These are phyloP conservation scores for Caligus rogercresseyi DNA, from an alignment of 1,140 invertebrate species.

Conservation along the genomic window DNA sequence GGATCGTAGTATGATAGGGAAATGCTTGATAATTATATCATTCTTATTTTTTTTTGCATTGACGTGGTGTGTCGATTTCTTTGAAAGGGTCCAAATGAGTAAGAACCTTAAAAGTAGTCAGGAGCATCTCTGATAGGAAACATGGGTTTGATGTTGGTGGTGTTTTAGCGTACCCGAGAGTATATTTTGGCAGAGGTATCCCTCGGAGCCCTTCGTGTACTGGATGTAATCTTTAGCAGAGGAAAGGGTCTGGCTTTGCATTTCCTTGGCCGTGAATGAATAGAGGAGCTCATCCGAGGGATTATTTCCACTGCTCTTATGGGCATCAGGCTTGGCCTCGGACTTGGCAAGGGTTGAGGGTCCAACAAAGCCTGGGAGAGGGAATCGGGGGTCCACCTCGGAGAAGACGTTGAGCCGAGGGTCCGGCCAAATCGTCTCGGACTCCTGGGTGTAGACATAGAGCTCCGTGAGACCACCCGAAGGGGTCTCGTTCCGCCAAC, in stretches of 20 bases:
- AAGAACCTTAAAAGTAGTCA: no score
- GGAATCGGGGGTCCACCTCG: conserved; percentile 44
- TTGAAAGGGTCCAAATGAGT: no score
- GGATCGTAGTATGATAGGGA: no score
- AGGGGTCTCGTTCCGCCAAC: conserved; percentile 17
- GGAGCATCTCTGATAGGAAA: no score
- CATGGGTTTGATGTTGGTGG: no score
- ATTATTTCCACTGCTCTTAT: no score
- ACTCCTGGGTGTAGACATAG: conserved; percentile 5
- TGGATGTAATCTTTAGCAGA: conserved; percentile 18
- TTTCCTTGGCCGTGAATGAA: conserved; percentile 15
- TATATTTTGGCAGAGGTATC: conserved; percentile 5
- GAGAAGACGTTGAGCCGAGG: conserved; percentile 31
- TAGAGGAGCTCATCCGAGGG: not conserved
- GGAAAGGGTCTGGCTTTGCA: conserved; percentile 13
- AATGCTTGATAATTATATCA: no score
- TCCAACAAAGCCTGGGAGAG: conserved; percentile 46
- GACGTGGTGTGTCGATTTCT: no score
- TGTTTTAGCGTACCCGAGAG: not conserved
- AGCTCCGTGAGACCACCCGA: conserved; percentile 5
- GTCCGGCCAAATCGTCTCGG: conserved; percentile 22
- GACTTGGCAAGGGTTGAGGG: conserved; percentile 23
- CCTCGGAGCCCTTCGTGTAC: conserved; percentile 7
- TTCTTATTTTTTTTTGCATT: no score
- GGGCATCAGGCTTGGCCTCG: conserved; percentile 5